Evolutionary conservation across 1,140 invertebrate species (phyloP).

Genomic region (Drosophila nannoptera): DNA sequence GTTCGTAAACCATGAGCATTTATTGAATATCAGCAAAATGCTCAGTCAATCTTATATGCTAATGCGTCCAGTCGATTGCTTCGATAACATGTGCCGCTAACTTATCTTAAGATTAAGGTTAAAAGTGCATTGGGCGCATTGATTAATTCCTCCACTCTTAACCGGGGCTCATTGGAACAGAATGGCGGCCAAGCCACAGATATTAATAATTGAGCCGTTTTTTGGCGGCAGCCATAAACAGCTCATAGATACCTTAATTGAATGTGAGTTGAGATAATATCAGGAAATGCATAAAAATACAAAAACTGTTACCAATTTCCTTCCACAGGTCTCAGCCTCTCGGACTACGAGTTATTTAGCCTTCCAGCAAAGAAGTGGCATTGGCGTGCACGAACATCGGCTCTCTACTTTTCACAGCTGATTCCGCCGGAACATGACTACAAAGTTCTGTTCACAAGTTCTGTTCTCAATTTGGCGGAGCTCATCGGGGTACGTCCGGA

Average conservation of each 20-base stretch:
- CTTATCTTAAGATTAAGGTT: constrained; percentile 38
- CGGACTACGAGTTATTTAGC: constrained; percentile 80
- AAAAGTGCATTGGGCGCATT: constrained; percentile 15
- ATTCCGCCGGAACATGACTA: constrained; percentile 82
- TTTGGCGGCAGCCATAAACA: constrained; percentile 87
- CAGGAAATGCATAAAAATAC: not conserved
- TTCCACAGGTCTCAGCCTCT: constrained; percentile 60
- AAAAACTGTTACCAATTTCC: not conserved
- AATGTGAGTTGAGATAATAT: constrained; percentile 62
- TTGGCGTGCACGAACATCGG: constrained; percentile 86
- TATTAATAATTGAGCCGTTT: constrained; percentile 83
- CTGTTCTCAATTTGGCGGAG: constrained; percentile 87
- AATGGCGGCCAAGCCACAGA: constrained; percentile 56
- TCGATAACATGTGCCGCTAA: constrained; percentile 30
- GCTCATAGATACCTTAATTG: constrained; percentile 82
- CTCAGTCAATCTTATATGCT: not conserved
- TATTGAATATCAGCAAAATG: not conserved
- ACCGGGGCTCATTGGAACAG: not conserved
- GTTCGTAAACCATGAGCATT: not conserved
- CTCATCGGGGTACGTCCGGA: constrained; percentile 85
- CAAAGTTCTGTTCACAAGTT: constrained; percentile 84
- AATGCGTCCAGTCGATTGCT: constrained; percentile 8
- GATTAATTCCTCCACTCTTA: constrained; percentile 29
- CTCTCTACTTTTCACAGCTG: constrained; percentile 82
- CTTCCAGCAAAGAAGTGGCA: constrained; percentile 89